Percentiles rank a stretch among this genome's conserved stretches.
phyloP scores from a whole-genome alignment of 2,888 invertebrate species.

The Deilephila elpenor region DNA sequence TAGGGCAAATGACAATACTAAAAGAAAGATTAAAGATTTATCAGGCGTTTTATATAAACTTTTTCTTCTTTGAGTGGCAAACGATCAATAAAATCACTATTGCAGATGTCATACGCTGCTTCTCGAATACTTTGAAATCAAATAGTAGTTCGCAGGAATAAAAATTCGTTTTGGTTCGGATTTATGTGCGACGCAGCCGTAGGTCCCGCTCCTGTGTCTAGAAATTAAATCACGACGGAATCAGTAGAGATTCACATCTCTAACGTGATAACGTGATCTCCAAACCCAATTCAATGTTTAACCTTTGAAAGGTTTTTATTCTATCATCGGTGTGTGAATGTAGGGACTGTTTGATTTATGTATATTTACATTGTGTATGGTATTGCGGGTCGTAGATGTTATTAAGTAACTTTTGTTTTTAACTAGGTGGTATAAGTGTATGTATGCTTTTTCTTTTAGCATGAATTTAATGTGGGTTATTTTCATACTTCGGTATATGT shows the following conservation, averaged over 20 bases:
- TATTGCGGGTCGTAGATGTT: neutral
- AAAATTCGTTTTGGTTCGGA: slow-evolving; percentile 2
- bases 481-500: too few species aligned
- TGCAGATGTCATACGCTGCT: neutral
- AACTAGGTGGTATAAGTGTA: neutral
- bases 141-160: slow-evolving; percentile 25
- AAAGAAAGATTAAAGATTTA: neutral
- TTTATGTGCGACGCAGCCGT: slow-evolving; percentile 17
- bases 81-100: neutral
- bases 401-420: neutral
- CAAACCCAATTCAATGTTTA: slow-evolving; percentile 14
- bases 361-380: too few species aligned
- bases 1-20: too few species aligned
- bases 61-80: neutral
- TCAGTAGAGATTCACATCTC: slow-evolving; percentile 20
- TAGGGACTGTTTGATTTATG: neutral
- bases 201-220: slow-evolving; percentile 15
- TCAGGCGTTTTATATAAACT: slow-evolving; percentile 1
- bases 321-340: neutral
- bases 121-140: slow-evolving; percentile 7
- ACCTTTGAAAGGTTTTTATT: slow-evolving; percentile 26
- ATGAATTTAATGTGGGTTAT: neutral
- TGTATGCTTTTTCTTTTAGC: neutral
- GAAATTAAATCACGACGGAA: slow-evolving; percentile 21
- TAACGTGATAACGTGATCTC: slow-evolving; percentile 9